Percentiles rank a stretch among this genome's conserved stretches.
phyloP scores from a whole-genome alignment of 2,888 invertebrate species.

The Galeruca laticollis region DNA sequence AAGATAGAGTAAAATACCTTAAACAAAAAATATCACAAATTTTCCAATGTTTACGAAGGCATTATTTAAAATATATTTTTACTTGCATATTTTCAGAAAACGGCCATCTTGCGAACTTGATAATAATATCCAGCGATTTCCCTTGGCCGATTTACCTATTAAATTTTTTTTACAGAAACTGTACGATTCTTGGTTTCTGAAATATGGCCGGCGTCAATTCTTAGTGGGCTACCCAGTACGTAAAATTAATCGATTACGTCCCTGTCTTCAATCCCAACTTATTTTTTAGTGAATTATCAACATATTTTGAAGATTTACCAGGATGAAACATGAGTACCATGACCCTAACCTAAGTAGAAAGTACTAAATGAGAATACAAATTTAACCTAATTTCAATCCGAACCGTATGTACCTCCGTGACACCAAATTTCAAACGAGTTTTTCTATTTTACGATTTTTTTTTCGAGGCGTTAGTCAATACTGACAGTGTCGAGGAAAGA shows the following conservation, averaged over 20 bases:
- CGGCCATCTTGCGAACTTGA: too few species aligned
- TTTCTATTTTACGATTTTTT: constrained; percentile 37
- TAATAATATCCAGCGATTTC: too few species aligned
- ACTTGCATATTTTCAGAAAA: too few species aligned
- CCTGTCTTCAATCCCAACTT: constrained; percentile 1
- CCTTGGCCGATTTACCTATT: too few species aligned
- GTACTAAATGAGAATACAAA: constrained; percentile 25
- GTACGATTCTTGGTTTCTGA: too few species aligned
- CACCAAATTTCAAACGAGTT: constrained; percentile 26
- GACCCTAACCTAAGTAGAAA: constrained; percentile 23
- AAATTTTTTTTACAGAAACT: too few species aligned
- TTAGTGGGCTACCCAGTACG: too few species aligned
- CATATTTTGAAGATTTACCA: constrained; percentile 4
- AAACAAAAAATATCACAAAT: too few species aligned
- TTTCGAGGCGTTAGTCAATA: constrained; percentile 25
- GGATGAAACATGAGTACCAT: constrained; percentile 23
- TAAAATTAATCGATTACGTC: constrained; percentile 7
- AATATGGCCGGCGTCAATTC: too few species aligned
- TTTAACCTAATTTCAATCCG: constrained; percentile 37
- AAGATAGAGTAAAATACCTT: too few species aligned
- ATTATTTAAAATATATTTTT: too few species aligned
- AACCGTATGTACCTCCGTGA: constrained; percentile 20
- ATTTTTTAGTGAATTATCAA: constrained; percentile 11
- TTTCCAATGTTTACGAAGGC: too few species aligned
- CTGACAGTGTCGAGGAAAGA: constrained; percentile 33